phyloP scores from a whole-genome alignment of 2,888 invertebrate species.

The Caradrina kadenii region DNA sequence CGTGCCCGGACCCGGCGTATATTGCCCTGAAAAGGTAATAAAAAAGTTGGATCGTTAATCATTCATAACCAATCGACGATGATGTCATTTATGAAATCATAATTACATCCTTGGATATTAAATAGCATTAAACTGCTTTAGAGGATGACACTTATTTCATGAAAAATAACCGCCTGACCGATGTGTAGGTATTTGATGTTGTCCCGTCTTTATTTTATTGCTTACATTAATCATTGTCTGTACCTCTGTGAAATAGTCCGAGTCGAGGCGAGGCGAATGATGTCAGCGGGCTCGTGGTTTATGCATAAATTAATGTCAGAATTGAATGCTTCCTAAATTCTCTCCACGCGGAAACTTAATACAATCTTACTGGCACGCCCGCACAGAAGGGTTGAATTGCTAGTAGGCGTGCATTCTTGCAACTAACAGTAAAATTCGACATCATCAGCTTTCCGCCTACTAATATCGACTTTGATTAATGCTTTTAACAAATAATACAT shows the following conservation, averaged over 20 bases:
- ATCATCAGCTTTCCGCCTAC: slow-evolving; percentile 45
- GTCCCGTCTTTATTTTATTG: slow-evolving; percentile 48
- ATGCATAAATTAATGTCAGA: slow-evolving; percentile 47
- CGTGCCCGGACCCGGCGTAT: slow-evolving; percentile 92
- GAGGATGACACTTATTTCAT: slow-evolving; percentile 22
- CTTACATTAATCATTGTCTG: slow-evolving; percentile 48
- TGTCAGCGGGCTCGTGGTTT: slow-evolving; percentile 44
- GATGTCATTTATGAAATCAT: slow-evolving; percentile 61
- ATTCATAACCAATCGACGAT: slow-evolving; percentile 33
- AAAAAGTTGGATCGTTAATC: background rate
- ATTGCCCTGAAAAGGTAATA: slow-evolving; percentile 91
- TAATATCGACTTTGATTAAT: slow-evolving; percentile 42
- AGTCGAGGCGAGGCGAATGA: slow-evolving; percentile 53
- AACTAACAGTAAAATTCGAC: slow-evolving; percentile 45
- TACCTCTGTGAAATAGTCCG: slow-evolving; percentile 44
- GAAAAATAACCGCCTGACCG: slow-evolving; percentile 34
- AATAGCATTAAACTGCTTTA: slow-evolving; percentile 36
- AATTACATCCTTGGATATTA: slow-evolving; percentile 50
- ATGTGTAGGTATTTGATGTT: slow-evolving; percentile 40
- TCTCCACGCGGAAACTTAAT: slow-evolving; percentile 61
- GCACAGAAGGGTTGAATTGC: slow-evolving; percentile 50
- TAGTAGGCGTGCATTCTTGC: slow-evolving; percentile 54
- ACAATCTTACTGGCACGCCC: slow-evolving; percentile 41
- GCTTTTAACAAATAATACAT: slow-evolving; percentile 22
- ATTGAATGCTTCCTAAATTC: slow-evolving; percentile 52